Conservation (phyloP, 53 echinoderm and acorn worm species). For the Paracentrotus lividus region DNA sequence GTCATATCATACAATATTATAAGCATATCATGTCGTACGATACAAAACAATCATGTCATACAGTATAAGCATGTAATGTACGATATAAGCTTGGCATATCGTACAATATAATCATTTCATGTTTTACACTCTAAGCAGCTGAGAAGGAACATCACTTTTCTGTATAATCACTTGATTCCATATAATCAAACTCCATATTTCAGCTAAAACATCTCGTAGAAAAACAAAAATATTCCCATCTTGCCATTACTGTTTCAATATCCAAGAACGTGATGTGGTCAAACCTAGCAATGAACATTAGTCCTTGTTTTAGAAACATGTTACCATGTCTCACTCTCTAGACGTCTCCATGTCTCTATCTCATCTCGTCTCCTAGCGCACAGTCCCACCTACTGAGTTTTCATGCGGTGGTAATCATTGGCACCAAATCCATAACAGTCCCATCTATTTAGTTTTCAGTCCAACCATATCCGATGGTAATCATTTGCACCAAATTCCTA, state of each 20-base stretch:
- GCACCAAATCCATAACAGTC: slow-evolving; percentile 98
- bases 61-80: too few relatives aligned
- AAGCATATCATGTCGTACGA: too few relatives aligned
- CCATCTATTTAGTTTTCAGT: too few relatives aligned
- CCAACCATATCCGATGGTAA: slow-evolving; percentile 97
- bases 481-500: slow-evolving; percentile 99
- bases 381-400: too few relatives aligned
- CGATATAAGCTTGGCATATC: too few relatives aligned
- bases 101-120: too few relatives aligned
- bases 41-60: too few relatives aligned
- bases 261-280: background rate
- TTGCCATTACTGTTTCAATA: background rate
- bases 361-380: background rate
- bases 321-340: background rate
- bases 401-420: slow-evolving; percentile 85
- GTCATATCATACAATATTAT: too few relatives aligned
- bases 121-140: too few relatives aligned
- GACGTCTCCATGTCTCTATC: background rate
- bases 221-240: slow-evolving; percentile 12
- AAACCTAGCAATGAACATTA: background rate
- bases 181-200: slow-evolving; percentile 15
- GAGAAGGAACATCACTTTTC: background rate
- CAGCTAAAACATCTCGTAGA: background rate
- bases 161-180: background rate
- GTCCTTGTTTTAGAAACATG: background rate